phyloP scores from a whole-genome alignment of 2,888 invertebrate species.

The Agrotis exclamationis region DNA sequence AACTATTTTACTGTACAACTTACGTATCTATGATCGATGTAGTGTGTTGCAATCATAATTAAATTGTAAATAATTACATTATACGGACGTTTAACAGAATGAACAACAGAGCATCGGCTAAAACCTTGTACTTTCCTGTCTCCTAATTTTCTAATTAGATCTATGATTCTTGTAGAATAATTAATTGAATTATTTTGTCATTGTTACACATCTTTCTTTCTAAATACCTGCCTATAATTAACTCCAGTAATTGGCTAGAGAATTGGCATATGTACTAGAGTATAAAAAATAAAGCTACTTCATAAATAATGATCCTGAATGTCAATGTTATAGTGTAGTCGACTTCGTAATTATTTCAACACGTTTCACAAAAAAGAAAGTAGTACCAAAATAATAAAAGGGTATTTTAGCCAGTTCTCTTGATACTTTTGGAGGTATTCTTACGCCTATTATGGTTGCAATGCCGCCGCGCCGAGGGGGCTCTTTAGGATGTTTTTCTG shows the following conservation, averaged over 20 bases:
- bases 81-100: slow-evolving; percentile 53
- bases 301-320: slow-evolving; percentile 15
- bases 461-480: no score
- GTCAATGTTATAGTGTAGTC: slow-evolving; percentile 12
- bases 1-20: slow-evolving; percentile 85
- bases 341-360: slow-evolving; percentile 14
- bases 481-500: no score
- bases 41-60: slow-evolving; percentile 50
- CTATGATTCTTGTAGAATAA: slow-evolving; percentile 25
- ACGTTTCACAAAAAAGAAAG: not conserved
- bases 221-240: slow-evolving; percentile 26
- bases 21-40: slow-evolving; percentile 77
- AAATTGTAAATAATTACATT: slow-evolving; percentile 48
- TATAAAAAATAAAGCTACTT: slow-evolving; percentile 47
- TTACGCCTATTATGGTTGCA: no score
- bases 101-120: slow-evolving; percentile 41
- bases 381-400: not conserved
- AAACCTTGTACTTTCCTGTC: slow-evolving; percentile 44
- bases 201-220: slow-evolving; percentile 12
- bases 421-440: no score
- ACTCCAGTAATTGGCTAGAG: slow-evolving; percentile 27
- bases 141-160: slow-evolving; percentile 15
- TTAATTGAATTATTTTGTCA: slow-evolving; percentile 5
- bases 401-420: not conserved
- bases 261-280: slow-evolving; percentile 10